phyloP scores from a whole-genome alignment of 2,797 vertebrate species.

The Paguma larvata region DNA sequence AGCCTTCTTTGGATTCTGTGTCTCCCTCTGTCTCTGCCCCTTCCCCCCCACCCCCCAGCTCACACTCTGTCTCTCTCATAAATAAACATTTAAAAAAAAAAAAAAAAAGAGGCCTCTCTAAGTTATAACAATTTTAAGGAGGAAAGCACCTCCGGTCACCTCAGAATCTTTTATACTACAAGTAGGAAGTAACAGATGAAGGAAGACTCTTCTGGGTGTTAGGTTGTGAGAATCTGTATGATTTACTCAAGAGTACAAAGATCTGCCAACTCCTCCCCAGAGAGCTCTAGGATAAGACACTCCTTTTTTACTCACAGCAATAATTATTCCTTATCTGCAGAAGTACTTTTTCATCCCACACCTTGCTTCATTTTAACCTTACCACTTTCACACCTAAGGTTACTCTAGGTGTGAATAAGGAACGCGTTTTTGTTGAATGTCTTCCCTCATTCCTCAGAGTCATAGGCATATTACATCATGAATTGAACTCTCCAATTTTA shows the following conservation, averaged over 20 bases:
- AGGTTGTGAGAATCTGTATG: not conserved
- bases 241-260: not conserved
- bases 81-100: too few species aligned
- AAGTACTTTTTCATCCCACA: not conserved
- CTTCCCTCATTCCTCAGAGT: not conserved
- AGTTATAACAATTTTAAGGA: not conserved
- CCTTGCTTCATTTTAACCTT: not conserved
- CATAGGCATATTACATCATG: not conserved
- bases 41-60: too few species aligned
- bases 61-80: too few species aligned
- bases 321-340: constrained; percentile 21
- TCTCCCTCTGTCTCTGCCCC: too few species aligned
- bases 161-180: constrained; percentile 2
- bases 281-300: not conserved
- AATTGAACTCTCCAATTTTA: not conserved
- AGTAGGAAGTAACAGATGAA: not conserved
- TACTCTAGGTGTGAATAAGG: not conserved
- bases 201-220: not conserved
- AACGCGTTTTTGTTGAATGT: not conserved
- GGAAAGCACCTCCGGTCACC: not conserved
- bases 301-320: not conserved
- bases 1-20: too few species aligned
- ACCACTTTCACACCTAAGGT: not conserved
- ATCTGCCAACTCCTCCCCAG: not conserved
- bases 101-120: not conserved